Evolutionary conservation across 2,888 invertebrate species (phyloP), one percentile per base, ranked within the genome.

Genomic region (Tipula confusa): DNA sequence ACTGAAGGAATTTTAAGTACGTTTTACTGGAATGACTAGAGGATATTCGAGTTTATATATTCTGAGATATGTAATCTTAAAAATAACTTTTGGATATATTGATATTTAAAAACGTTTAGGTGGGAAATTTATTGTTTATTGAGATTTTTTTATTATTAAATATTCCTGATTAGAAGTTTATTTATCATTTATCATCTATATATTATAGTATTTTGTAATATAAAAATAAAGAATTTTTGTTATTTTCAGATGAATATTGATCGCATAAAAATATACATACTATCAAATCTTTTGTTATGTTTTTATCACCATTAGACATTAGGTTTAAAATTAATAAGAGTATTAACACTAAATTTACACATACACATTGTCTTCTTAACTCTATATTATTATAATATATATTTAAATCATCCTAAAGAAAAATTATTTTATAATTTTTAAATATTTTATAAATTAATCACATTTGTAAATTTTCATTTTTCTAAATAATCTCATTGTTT

Each of bases 361-460:
- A 9, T 64, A 64, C 24, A 64, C 64, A 11, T 38, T 64, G 9
- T 9, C 9, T 29, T 29, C 18, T 81, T 81, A 33, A 81, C 15
- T 15, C n/a, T 81, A 81, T 15, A n/a, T n/a, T n/a, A n/a, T n/a
- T n/a, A n/a, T n/a, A n/a, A n/a, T n/a, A n/a, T 80, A 80, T 2
- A 81, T 33, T 11, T 33, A 81, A 33, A 3, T 15, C n/a, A 33
- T 33, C 15, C 18, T 18, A 31, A 11, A 33, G 29, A 82, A 82
- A 33, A 33, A 82, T 82, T 82, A 82, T 82, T 82, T 82, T 18
- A 82, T 33, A 29, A 33, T 64, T 64, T 64, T 64, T 64, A 24
- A 64, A 64, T 64, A 64, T 64, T 64, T 64, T 64, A 64, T 64
- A 64, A 64, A 64, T 64, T 64, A 64, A 64, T 64, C 64, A 64